phyloP scores from a whole-genome alignment of 64 coral and sea anemone species.

The Pocillopora verrucosa region DNA sequence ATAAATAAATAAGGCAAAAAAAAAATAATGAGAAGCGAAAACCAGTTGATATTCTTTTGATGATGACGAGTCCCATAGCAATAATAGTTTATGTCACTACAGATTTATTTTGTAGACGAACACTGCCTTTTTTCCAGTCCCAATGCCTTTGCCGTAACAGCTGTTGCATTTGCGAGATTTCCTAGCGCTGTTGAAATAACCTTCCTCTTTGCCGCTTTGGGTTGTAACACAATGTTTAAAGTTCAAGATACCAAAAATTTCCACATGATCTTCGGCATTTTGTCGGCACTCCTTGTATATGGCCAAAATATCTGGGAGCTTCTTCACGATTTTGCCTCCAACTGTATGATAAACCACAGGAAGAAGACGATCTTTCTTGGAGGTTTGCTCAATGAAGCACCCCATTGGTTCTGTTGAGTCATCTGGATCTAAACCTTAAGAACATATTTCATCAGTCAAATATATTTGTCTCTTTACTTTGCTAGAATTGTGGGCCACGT shows the following conservation, averaged over 20 bases:
- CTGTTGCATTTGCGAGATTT: not conserved
- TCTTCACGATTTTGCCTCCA: not conserved
- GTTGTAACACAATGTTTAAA: not conserved
- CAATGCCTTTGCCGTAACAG: not conserved
- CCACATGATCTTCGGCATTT: not conserved
- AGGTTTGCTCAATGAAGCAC: not conserved
- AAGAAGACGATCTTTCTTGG: not conserved
- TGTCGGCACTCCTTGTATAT: not conserved
- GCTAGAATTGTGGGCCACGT: too few relatives aligned
- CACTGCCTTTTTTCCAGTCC: not conserved
- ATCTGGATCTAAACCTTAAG: not conserved
- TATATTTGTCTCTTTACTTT: too few relatives aligned
- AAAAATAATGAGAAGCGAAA: too few relatives aligned
- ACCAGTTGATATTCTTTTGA: too few relatives aligned
- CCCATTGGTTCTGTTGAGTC: not conserved
- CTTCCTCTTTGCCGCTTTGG: not conserved
- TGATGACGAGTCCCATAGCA: not conserved
- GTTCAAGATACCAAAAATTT: not conserved
- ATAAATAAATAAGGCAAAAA: too few relatives aligned
- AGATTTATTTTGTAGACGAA: not conserved
- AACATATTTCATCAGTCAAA: too few relatives aligned
- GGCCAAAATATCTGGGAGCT: not conserved
- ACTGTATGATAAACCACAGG: not conserved
- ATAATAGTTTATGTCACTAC: not conserved
- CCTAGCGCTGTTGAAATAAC: not conserved